These are phyloP conservation scores for Anodontia alba DNA, from an alignment of 2,888 invertebrate genomes.

Conservation along the genomic window DNA sequence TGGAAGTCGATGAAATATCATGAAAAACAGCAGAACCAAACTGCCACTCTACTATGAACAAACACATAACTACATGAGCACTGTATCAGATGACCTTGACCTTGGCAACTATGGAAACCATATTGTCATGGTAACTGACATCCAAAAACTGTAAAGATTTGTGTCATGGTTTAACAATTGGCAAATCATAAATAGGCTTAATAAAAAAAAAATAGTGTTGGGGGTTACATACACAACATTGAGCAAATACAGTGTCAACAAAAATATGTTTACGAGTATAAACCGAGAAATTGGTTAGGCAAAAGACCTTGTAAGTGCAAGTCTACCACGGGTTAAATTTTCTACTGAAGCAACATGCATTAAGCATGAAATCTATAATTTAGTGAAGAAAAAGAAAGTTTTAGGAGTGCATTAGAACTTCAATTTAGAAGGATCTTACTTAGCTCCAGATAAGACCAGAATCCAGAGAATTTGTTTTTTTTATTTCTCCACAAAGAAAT, in stretches of 20 bases:
- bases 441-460: no score
- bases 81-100: not conserved
- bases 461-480: no score
- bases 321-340: not conserved
- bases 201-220: not conserved
- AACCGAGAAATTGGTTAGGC: not conserved
- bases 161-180: constrained; percentile 39
- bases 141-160: constrained; percentile 21
- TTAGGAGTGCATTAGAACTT: no score
- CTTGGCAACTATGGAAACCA: not conserved
- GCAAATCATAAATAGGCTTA: constrained; percentile 26
- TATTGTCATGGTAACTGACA: not conserved
- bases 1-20: not conserved
- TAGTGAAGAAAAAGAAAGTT: no score
- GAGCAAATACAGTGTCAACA: constrained; percentile 15
- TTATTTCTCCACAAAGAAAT: no score
- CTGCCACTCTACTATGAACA: not conserved
- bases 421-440: no score
- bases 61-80: constrained; percentile 1
- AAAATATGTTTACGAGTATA: not conserved
- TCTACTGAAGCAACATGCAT: not conserved
- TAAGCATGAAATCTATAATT: not conserved
- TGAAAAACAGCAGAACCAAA: not conserved
- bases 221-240: constrained; percentile 15
- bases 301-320: not conserved